A percentile compares a stretch with the other conserved stretches of the same genome.
phyloP scores from a whole-genome alignment of 1,140 invertebrate species.

The Himalopsyche phryganea region DNA sequence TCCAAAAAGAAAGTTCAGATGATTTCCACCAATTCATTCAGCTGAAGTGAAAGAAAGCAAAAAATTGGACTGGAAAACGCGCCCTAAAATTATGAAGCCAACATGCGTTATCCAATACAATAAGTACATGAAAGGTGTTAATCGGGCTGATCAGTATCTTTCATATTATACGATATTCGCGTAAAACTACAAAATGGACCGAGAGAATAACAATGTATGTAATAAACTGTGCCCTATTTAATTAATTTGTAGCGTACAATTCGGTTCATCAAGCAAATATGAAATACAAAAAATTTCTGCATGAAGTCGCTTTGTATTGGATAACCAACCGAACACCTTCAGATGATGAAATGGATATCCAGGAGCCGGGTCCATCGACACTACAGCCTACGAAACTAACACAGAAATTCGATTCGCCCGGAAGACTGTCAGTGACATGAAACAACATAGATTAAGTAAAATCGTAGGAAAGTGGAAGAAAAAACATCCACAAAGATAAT shows the following conservation, averaged over 20 bases:
- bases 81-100: slow-evolving; percentile 27
- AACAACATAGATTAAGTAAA: slow-evolving; percentile 12
- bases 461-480: slow-evolving; percentile 8
- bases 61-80: slow-evolving; percentile 27
- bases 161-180: slow-evolving; percentile 21
- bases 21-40: slow-evolving; percentile 33
- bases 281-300: slow-evolving; percentile 14
- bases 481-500: slow-evolving; percentile 1
- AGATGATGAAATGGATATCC: neutral
- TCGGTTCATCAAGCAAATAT: slow-evolving; percentile 6
- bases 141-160: slow-evolving; percentile 24
- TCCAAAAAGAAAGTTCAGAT: slow-evolving; percentile 25
- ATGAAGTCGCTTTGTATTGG: slow-evolving; percentile 18
- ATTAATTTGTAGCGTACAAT: slow-evolving; percentile 17
- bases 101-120: slow-evolving; percentile 29
- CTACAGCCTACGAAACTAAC: neutral
- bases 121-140: slow-evolving; percentile 20
- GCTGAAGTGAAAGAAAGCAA: slow-evolving; percentile 24
- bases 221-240: slow-evolving; percentile 24
- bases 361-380: neutral
- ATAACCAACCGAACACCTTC: slow-evolving; percentile 6
- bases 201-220: slow-evolving; percentile 20
- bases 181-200: slow-evolving; percentile 27
- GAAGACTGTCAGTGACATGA: slow-evolving; percentile 19
- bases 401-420: neutral